Base-by-base conservation (phyloP, 2,113 vertebrate genomes). In the Clinocottus analis region DNA sequence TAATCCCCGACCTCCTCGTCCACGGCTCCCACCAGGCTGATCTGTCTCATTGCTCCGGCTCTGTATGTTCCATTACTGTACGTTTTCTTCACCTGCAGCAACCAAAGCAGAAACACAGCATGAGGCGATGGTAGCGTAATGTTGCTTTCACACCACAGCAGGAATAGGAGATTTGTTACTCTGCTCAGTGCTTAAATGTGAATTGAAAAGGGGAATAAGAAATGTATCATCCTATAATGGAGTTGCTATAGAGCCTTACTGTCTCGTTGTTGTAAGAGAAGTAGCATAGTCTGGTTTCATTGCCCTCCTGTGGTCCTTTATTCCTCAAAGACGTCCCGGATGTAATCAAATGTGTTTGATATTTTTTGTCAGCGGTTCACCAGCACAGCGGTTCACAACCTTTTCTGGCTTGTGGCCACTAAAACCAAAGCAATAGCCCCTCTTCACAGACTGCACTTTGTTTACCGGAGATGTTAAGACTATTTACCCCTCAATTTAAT, bases 1-100 rank as follows among this genome's bases (percentile, higher is more conserved):
- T 96, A 99, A 93, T 98, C 95, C 43, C 98, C 98, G 71, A 99
- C 98, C 93, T 99, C 98, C 90, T 99, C 98, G 85, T 99, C 98
- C 88, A 99, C 97, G 10, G 97, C 98, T 87, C 98, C 98, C 92
- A 99, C 98, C 93, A 99, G 94, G 93, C 98, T 99, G 93, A 99
- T 98, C 85, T 99, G 98, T 85, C 98, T 94, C 98, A 99, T 99
- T 51, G 98, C 96, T 33, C 98, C 98, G 56, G 98, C 98, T 93
- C 98, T 95, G 91, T 99, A 99, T 5, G 98, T 99, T 87, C 98
- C 98, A 51, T 98, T 97, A 86, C 97, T 98, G 94, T 98, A 99
- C 4, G 98, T 98, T 91, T 95, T 96, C 95, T 97, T 97, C 94
- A 99, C 98, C 98, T 99, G 84, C 89, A 64, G 90, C 59, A 77